Evolutionary conservation across 2,113 vertebrate genomes (phyloP), one percentile per base, ranked within the genome.

Genomic region (Dicerorhinus sumatrensis): DNA sequence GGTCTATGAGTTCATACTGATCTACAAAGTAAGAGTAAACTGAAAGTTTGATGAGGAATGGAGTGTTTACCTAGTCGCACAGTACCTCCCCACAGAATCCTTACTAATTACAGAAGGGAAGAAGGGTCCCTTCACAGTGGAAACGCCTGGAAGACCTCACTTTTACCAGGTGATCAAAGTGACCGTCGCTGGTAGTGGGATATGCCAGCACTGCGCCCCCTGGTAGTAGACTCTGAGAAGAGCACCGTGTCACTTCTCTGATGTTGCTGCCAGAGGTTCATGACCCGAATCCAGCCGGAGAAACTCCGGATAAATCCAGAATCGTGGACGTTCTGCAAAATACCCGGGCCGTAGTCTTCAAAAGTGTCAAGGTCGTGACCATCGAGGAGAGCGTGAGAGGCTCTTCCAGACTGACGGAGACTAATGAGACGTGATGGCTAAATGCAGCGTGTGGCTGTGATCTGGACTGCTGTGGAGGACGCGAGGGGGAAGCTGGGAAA

Each of bases 21-120:
- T 79, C n/a, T 82, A 72, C 94, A 89, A 80, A 54, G 33, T 76
- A 70, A 92, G 65, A 91, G 29, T 94, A 58, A 84, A 46, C 56
- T 86, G 36, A 46, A 95, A 86, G 36, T 89, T 77, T 94, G 56
- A 42, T 94, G 31, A 72, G 23, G 6, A 86, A 39, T 85, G 31
- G 14, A 79, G 42, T 93, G 67, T 81, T 91, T 85, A 62, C 60
- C n/a, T 60, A 9, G 3, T 79, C 48, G 89, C n/a, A 72, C 21
- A 93, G 54, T 90, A 62, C 63, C 46, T 93, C 65, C 48, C 16
- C 58, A 54, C 29, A 91, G 72, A 70, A 11, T 31, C 21, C 27
- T 65, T 83, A 20, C 3, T 87, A 82, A 46, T 95, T 72, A 63
- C 58, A 84, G 62, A 93, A 11, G 6, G 33, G 48, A 21, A 73